These are phyloP conservation scores for Synergus japonicus DNA, from an alignment of 2,888 invertebrate species.

Conservation along the genomic window DNA sequence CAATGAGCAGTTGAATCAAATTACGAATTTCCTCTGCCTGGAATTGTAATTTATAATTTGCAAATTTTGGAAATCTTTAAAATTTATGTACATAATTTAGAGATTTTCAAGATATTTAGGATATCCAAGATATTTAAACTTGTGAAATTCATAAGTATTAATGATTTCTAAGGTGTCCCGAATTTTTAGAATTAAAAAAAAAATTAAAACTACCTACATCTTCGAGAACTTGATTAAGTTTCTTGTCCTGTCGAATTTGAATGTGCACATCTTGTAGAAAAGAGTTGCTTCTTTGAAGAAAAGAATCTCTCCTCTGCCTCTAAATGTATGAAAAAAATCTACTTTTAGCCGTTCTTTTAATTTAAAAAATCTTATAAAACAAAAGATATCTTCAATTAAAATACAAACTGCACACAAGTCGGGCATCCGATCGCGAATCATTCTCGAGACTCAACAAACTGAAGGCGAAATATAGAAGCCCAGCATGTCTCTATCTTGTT, in stretches of 20 bases:
- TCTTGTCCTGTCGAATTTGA: slow-evolving; percentile 68
- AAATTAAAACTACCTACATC: slow-evolving; percentile 66
- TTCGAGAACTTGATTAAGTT: slow-evolving; percentile 68
- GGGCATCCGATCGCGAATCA: slow-evolving; percentile 74
- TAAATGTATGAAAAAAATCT: not conserved
- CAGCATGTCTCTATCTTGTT: slow-evolving; percentile 54
- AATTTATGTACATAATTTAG: too few relatives aligned
- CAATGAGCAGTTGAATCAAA: slow-evolving; percentile 70
- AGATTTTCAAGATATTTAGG: too few relatives aligned
- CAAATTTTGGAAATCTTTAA: too few relatives aligned
- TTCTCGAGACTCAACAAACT: slow-evolving; percentile 53
- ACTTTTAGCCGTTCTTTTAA: too few relatives aligned
- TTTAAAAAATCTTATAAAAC: not conserved
- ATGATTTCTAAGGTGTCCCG: not conserved
- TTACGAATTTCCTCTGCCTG: slow-evolving; percentile 74
- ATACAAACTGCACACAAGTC: slow-evolving; percentile 74
- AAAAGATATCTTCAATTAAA: not conserved
- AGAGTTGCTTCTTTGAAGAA: slow-evolving; percentile 60
- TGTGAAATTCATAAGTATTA: too few relatives aligned
- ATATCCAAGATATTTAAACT: too few relatives aligned
- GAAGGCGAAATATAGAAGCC: slow-evolving; percentile 41
- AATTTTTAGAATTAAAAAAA: slow-evolving; percentile 1
- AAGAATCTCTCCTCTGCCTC: not conserved
- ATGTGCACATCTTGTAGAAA: slow-evolving; percentile 68
- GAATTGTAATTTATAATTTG: not conserved